These are phyloP conservation scores for Sebastes schlegelii DNA, from an alignment of 2,113 vertebrate genomes.

Conservation along the genomic window DNA sequence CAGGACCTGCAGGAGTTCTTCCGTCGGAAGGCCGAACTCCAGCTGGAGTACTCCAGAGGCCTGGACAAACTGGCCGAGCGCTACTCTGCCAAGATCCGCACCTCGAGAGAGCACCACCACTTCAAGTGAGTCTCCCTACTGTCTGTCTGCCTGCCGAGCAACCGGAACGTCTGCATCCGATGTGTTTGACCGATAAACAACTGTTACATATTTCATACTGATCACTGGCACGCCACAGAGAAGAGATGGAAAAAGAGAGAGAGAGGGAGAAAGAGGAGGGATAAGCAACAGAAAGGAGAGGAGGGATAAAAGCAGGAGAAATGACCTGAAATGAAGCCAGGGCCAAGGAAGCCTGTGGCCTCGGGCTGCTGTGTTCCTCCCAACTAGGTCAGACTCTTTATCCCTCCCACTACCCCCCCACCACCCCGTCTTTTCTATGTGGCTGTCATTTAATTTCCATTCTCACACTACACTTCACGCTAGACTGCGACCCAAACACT, in stretches of 20 bases:
- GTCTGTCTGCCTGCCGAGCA: constrained; percentile 9
- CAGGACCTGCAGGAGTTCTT: constrained; percentile 98
- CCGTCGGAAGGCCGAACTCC: constrained; percentile 94
- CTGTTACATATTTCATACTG: constrained; percentile 34
- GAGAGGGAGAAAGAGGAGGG: constrained; percentile 21
- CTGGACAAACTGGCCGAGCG: constrained; percentile 95
- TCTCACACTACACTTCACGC: constrained; percentile 60
- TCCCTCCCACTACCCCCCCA: constrained; percentile 10
- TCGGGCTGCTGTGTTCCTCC: constrained; percentile 73
- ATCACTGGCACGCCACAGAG: constrained; percentile 23
- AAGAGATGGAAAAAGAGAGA: constrained; percentile 18
- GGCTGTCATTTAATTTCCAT: constrained; percentile 74
- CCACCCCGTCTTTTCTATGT: constrained; percentile 42
- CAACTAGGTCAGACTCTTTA: constrained; percentile 81
- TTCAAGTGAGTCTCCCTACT: constrained; percentile 88
- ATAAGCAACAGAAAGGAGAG: constrained; percentile 39
- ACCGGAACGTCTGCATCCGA: background rate
- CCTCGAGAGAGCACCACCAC: constrained; percentile 93
- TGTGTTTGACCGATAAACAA: constrained; percentile 33
- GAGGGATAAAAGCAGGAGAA: constrained; percentile 62
- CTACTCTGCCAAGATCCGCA: constrained; percentile 94
- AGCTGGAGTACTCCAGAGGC: constrained; percentile 94
- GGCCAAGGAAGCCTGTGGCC: constrained; percentile 76
- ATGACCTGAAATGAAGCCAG: constrained; percentile 78
- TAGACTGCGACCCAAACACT: constrained; percentile 37